Evolutionary conservation across 2,888 invertebrate species (phyloP), one percentile per base, ranked within the genome.

Genomic region (Dryobotodes eremita): DNA sequence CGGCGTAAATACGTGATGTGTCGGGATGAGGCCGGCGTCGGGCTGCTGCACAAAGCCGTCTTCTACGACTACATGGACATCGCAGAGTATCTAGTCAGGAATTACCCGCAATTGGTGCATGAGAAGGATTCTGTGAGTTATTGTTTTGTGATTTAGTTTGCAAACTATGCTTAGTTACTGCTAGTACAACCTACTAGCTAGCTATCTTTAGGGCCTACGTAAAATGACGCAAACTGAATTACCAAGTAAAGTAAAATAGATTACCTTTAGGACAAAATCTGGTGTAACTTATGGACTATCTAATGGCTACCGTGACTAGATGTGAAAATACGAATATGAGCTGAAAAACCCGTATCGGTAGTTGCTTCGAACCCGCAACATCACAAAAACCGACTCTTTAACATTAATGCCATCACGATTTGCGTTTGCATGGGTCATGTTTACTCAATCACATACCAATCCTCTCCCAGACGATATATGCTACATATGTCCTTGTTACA

Each of bases 1-100:
- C 94, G 95, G 0, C 94, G 94, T 79, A 96, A 95, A 90, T 93
- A 92, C 76, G 94, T 94, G 68, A 91, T 90, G 89, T 98, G 98
- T 71, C 98, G 97, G 88, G 98, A 98, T 92, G 97, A 97, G 72
- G 97, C 97, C 0, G 98, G 98, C 0, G 97, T 97, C 20, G 98
- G 98, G 0, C 95, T 99, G 61, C 95, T 99, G 48, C 98, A 99
- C 94, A 98, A 98, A 90, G 98, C 98, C 0, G 97, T 98, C 23
- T 98, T 98, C 92, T 97, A 98, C 92, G 98, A 98, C 92, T 97
- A 98, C 90, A 97, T 97, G 88, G 98, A 98, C 84, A 98, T 98
- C 80, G 97, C 98, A 23, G 97, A 97, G 84, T 98, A 98, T 97
- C 97, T 99, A 1, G 97, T 98, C 4, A 95, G 96, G n/a, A 97